Evolutionary conservation across 2,113 vertebrate species (phyloP), one percentile per base, ranked within the genome.

Genomic region (Dunckerocampus dactyliophorus): DNA sequence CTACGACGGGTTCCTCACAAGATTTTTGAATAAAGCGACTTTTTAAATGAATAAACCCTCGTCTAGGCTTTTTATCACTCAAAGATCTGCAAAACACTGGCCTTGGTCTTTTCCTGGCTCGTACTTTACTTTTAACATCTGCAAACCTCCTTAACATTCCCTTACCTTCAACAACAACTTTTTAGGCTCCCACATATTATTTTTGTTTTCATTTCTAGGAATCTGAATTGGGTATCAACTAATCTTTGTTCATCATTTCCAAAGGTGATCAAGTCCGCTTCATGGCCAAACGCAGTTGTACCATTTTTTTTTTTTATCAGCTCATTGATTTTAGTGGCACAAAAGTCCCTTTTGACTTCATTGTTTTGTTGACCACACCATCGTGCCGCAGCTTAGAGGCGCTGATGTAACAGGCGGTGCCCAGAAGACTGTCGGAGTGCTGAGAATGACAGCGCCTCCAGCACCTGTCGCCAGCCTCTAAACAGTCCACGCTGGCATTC

Each of bases 401-500:
- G n/a, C 7, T 28, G 56, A 69, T 46, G 47, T 47, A 56, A 65
- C 59, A 39, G 59, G 21, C 62, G 20, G 52, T 65, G 71, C 59
- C 58, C 67, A 65, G 77, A 75, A 68, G 61, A 20, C 56, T 12
- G 45, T 50, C 65, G 63, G 55, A 58, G 53, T 56, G 69, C 45
- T 71, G 45, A 60, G 62, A 77, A 66, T 60, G 55, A 49, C 63
- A 15, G 51, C 8, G 22, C 42, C 57, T 48, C 64, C 62, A 45
- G 66, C 83, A 87, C 80, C 80, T 86, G 88, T 74, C 66, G 53
- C 59, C 73, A 61, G 69, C 47, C 47, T 76, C 62, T 62, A 48
- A 79, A 69, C 77, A 77, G 62, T 17, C 56, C 5, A 47, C 14
- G 19, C 57, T 48, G 63, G 42, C 70, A 68, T 78, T 53, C 59